A percentile compares a stretch with the other conserved stretches of the same genome.
These are phyloP conservation scores for Enteromius fasciolatus DNA, from an alignment of 2,797 vertebrate genomes.

Conservation along the genomic window DNA sequence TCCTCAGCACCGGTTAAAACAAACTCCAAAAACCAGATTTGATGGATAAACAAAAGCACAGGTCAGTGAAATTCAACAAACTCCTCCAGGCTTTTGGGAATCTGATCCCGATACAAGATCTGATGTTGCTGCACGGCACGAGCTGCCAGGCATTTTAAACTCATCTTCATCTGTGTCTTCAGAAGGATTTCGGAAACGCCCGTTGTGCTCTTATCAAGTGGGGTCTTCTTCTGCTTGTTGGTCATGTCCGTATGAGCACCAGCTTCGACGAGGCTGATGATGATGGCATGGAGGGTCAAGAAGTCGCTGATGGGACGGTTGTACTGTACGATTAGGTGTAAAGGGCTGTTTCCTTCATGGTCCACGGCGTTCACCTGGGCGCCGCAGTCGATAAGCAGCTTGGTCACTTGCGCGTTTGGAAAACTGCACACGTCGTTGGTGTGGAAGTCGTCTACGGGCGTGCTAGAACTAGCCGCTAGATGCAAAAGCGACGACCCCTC, in stretches of 20 bases:
- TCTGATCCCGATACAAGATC: constrained; percentile 94
- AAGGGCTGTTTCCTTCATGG: constrained; percentile 90
- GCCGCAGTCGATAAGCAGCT: constrained; percentile 93
- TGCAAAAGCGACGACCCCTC: constrained; percentile 90
- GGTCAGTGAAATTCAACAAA: constrained; percentile 95
- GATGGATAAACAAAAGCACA: constrained; percentile 64
- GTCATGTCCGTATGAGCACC: constrained; percentile 98
- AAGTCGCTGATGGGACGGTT: constrained; percentile 99
- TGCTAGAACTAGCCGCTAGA: constrained; percentile 91
- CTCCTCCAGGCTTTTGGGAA: constrained; percentile 94
- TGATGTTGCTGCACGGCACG: constrained; percentile 90
- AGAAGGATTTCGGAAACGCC: constrained; percentile 97
- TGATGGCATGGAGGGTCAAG: constrained; percentile 95
- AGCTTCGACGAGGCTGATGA: constrained; percentile 94
- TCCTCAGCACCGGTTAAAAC: constrained; percentile 44
- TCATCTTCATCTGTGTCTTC: constrained; percentile 99
- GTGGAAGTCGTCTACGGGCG: constrained; percentile 96
- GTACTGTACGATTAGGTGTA: constrained; percentile 97
- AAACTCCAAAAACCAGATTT: constrained; percentile 15
- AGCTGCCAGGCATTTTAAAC: constrained; percentile 97
- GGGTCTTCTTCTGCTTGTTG: constrained; percentile 97
- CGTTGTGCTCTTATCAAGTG: constrained; percentile 94
- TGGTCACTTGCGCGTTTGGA: constrained; percentile 91
- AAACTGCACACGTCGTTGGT: constrained; percentile 98
- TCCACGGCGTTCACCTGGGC: constrained; percentile 91